Base-by-base conservation (phyloP, 1,140 invertebrate species). In the Pogonomyrmex barbatus region DNA sequence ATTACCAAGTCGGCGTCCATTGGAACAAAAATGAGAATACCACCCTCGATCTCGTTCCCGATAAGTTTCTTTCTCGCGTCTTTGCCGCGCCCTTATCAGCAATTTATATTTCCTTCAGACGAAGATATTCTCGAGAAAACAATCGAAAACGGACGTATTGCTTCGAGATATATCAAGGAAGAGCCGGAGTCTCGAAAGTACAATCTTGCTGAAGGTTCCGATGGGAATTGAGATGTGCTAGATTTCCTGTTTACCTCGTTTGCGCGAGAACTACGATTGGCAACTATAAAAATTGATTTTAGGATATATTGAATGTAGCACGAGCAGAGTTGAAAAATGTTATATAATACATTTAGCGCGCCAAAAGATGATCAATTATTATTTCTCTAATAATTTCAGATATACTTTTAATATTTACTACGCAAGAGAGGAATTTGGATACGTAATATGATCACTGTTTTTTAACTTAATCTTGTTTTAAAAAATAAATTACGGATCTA, bases 21-120 rank as follows among this genome's bases (percentile, higher is more conserved):
- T 60, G 68, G 42, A 54, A 76, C 70, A 75, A 88, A 88, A 86
- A 81, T 86, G 70, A 86, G 60, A 81, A 76, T 82, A 77, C 47
- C 47, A 33, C 3, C 14, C 33, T 0, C 45, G 58, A 65, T 82
- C 24, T 83, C 54, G 33, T 71, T 24, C 24, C 58, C 58, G 56
- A 56, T 83, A 83, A 83, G 68, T 73, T 33, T 45, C 36, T 36
- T 52, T 36, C 24, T 24, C 52, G 60, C 56, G 8, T 67, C 45
- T 54, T 17, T 2, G 12, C 24, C 24, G 42, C 17, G 12, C 14
- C 68, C 33, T 83, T 86, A 86, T 86, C 85, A 68, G 54, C 45
- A 52, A 82, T 82, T 81, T 73, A 67, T 83, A 70, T 86, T 86
- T 73, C 67, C 36, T 36, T 14, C 4, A 8, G 42, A 68, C 30